Conservation (phyloP, 2,888 invertebrate genomes). For the Trichopoda pennipes region DNA sequence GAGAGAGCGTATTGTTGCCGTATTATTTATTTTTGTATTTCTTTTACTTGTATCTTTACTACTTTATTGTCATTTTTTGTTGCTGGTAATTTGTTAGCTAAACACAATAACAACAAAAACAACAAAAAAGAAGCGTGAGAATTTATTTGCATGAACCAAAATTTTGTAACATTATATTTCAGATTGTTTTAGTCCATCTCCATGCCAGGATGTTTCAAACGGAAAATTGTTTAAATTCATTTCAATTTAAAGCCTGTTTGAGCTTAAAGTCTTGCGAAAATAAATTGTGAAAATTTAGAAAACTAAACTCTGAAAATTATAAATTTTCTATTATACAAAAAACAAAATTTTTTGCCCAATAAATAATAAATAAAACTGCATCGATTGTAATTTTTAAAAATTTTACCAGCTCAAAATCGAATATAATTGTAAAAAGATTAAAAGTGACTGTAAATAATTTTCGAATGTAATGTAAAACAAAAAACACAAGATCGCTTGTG, state of each 20-base stretch:
- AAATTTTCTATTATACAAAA: too few relatives aligned
- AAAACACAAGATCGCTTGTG: too few relatives aligned
- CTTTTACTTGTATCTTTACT: slow-evolving; percentile 3
- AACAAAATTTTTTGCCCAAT: too few relatives aligned
- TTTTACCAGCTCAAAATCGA: too few relatives aligned
- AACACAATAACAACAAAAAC: slow-evolving; percentile 9
- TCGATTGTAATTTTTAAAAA: too few relatives aligned
- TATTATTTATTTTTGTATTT: background rate
- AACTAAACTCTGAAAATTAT: slow-evolving; percentile 1
- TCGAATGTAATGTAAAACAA: too few relatives aligned
- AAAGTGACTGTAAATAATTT: too few relatives aligned
- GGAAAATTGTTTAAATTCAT: slow-evolving; percentile 51
- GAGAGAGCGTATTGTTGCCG: slow-evolving; percentile 38
- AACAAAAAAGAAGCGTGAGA: slow-evolving; percentile 19
- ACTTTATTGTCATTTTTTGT: slow-evolving; percentile 45
- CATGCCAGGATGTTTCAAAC: slow-evolving; percentile 75
- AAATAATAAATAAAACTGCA: too few relatives aligned
- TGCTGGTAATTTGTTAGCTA: slow-evolving; percentile 69
- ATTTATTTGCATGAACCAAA: slow-evolving; percentile 60
- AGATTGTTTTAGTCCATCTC: slow-evolving; percentile 74
- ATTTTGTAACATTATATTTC: slow-evolving; percentile 68
- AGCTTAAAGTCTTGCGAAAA: slow-evolving; percentile 22
- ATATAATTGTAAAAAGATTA: too few relatives aligned
- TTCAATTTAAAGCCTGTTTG: slow-evolving; percentile 1
- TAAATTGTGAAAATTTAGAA: background rate